Evolutionary conservation across 2,797 vertebrate genomes (phyloP), one percentile per base, ranked within the genome.

Genomic region (Scomberomorus guttatus): DNA sequence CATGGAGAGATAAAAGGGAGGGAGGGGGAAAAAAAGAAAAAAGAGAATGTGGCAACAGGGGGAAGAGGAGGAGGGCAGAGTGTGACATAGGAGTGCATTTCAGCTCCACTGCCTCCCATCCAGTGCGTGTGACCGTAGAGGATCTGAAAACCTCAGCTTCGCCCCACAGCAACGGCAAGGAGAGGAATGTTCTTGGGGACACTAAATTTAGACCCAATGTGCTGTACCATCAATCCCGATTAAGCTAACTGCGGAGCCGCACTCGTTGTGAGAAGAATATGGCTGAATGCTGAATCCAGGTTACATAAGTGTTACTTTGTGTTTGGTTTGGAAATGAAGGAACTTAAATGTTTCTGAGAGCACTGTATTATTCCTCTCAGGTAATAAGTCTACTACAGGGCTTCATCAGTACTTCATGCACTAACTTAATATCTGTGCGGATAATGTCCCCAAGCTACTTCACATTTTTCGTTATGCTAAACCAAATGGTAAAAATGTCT

Each of bases 181-280:
- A 90, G 84, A 85, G 80, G 77, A 91, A 89, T 87, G 84, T 91
- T 94, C 91, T 88, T 84, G 74, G 82, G 74, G 69, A 85, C 86
- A 90, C 94, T 93, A 92, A 89, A 93, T 94, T 92, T 94, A 94
- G 92, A 94, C 80, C 85, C 90, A 80, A 81, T 90, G 92, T 93
- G 90, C 90, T 87, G 87, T 89, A 91, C 85, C 90, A 94, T 94
- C 94, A 93, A 93, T 93, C 92, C 90, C 14, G 89, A 93, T 94
- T 92, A 93, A 84, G 68, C 74, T 80, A 86, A 88, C 85, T 62
- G 83, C 34, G 25, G 61, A 82, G 86, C 79, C 61, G 46, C 71
- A 64, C 82, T 85, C 64, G 52, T 80, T 65, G 86, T 75, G 79
- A 81, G 70, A 78, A 92, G 82, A 90, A 89, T 89, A 90, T 85